Evolutionary conservation across 1,140 invertebrate species (phyloP), one percentile per base, ranked within the genome.

Genomic region (Pachypeltis micranthus): DNA sequence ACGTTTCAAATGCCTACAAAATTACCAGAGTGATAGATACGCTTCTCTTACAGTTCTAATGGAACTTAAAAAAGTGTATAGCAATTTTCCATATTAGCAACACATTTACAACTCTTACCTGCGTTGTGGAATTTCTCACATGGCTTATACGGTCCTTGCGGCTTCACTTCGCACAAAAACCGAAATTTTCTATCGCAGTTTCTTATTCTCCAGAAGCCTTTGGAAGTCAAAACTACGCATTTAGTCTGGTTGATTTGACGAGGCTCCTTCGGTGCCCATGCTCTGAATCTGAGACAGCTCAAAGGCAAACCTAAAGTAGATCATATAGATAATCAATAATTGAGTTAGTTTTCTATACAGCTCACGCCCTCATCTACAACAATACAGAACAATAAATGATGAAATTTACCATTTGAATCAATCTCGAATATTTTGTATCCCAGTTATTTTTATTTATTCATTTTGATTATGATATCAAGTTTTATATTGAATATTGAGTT

Each of bases 221-320:
- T 69, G 12, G 70, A 63, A 26, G 77, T 77, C 4, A 86, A 67
- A n/a, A 74, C 72, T 0, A 79, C 79, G 63, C 85, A 87, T 59
- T 78, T 74, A 14, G 73, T 73, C 24, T 71, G 66, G 1, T 72
- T 67, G 44, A 70, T 67, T 4, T 70, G 69, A 62, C 71, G 72
- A 0, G 85, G 85, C 67, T 85, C 77, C 0, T 80, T 79, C 2
- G 79, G 78, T 0, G 79, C 81, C 85, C 84, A 87, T 12, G 82
- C 83, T 28, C 82, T 74, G 67, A 79, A 85, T 3, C 76, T 74
- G 0, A 76, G 77, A 68, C 84, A 87, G 3, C 74, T 73, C 58
- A 86, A 59, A 2, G 72, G 67, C 60, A 81, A 75, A 31, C 76
- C 83, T 77, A 1, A 44, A 44, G n/a, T n/a, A n/a, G n/a, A n/a